Base-by-base conservation (phyloP, 2,888 invertebrate species). In the Crepidodera aurea region DNA sequence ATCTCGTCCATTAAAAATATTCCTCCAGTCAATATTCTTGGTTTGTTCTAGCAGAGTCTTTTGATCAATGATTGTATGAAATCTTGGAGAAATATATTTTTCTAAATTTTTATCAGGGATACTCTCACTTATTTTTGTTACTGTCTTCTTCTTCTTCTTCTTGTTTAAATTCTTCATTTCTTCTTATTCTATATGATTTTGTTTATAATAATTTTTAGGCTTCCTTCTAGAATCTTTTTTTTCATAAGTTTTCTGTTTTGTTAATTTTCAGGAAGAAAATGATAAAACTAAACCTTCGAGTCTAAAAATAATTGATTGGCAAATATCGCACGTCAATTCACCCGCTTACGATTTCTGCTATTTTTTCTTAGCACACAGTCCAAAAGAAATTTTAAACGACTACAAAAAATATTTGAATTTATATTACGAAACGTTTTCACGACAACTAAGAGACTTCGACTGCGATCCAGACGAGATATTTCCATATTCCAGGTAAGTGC, bases 261-360 rank as follows among this genome's bases (percentile, higher is more conserved):
- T 8, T 29, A 29, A 22, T 39, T 69, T 69, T 46, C 51, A 68
- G 58, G 71, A 27, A 51, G 6, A 39, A 7, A 29, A 27, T 4
- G 15, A 51, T n/a, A 10, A 13, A 1, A 39, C 1, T 2, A 65
- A 60, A 29, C 71, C 69, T 1, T 62, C 68, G 3, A 54, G 51
- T 1, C 25, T 66, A 42, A 71, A 64, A 65, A 68, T 51, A 37
- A 71, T 64, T 55, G 73, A 73, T 57, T 73, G 73, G 73, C 73
- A 73, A 62, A 25, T 73, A 7, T 34, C 67, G 1, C 50, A 51
- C 46, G 8, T 62, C 2, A 62, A 56, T 3, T 61, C 65, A 1
- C 74, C 74, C 1, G 72, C 65, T n/a, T 29, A 65, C n/a, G 79
- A 79, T 56, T 51, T 79, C 39, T 59, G 70, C 2, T 78, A 78